phyloP scores from a whole-genome alignment of 2,797 vertebrate genomes.

The Gallinago stenura region DNA sequence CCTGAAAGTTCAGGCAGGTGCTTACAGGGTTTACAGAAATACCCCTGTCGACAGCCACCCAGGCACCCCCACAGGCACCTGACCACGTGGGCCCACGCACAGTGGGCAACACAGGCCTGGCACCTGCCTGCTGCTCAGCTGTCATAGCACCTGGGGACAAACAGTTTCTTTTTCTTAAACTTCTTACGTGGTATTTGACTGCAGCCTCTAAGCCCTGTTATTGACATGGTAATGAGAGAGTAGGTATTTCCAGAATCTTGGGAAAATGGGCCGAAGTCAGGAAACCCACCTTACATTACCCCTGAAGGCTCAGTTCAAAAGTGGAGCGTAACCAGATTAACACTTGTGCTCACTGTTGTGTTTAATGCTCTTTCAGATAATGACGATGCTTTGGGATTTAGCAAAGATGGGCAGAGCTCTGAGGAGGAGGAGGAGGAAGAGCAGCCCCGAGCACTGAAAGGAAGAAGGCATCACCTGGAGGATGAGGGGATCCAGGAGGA shows the following conservation, averaged over 20 bases:
- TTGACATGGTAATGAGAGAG: neutral
- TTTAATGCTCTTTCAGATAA: constrained; percentile 65
- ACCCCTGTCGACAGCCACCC: neutral
- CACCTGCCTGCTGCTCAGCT: neutral
- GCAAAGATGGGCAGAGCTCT: constrained; percentile 62
- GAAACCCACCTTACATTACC: neutral
- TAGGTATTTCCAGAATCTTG: neutral
- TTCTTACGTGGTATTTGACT: neutral
- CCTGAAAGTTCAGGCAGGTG: neutral
- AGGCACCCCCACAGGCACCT: neutral
- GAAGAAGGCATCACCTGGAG: constrained; percentile 28
- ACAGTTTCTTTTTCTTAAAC: neutral
- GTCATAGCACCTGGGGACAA: neutral
- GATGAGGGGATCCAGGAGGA: constrained; percentile 1
- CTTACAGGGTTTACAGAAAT: neutral
- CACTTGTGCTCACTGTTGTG: neutral
- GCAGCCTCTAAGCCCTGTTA: neutral
- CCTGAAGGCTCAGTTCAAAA: neutral
- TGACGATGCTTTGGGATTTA: constrained; percentile 23
- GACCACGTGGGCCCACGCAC: accelerated
- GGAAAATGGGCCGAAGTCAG: neutral
- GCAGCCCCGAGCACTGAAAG: constrained; percentile 42
- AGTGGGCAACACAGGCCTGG: neutral
- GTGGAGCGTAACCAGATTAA: neutral
- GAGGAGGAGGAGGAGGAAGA: constrained; percentile 69